Evolutionary conservation across 2,113 vertebrate genomes (phyloP).

Genomic region (Oryctolagus cuniculus): DNA sequence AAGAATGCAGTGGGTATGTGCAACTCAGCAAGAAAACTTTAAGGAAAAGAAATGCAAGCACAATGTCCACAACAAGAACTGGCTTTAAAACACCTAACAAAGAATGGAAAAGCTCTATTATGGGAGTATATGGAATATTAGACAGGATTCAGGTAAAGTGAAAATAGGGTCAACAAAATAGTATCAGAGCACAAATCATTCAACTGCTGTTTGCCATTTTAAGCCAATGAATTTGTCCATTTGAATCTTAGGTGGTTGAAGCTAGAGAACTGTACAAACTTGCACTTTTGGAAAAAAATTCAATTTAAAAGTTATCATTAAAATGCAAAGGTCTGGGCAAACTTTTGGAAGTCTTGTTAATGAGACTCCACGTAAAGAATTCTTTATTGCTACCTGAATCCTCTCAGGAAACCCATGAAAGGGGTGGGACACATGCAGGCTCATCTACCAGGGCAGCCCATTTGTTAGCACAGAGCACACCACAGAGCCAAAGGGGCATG

Average conservation of each 20-base stretch:
- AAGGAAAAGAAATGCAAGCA: conserved; percentile 41
- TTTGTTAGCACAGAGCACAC: not conserved
- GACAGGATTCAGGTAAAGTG: conserved; percentile 70
- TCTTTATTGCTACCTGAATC: conserved; percentile 66
- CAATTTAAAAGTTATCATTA: not conserved
- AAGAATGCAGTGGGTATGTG: conserved; percentile 66
- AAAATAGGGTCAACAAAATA: conserved; percentile 72
- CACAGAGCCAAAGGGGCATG: not conserved
- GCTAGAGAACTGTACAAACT: conserved; percentile 27
- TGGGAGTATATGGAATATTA: conserved; percentile 34
- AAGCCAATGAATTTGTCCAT: conserved; percentile 14
- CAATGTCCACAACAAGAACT: conserved; percentile 43
- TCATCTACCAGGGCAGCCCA: not conserved
- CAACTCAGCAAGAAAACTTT: not conserved
- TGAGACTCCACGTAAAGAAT: not conserved
- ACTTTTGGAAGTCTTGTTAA: not conserved
- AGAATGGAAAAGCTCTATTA: conserved; percentile 59
- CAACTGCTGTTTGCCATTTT: conserved; percentile 76
- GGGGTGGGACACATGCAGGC: not conserved
- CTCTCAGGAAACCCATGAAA: conserved; percentile 40
- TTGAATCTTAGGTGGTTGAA: conserved; percentile 36
- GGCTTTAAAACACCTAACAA: conserved; percentile 71
- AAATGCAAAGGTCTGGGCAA: not conserved
- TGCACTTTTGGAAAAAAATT: not conserved
- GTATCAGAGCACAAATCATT: conserved; percentile 79